Base-by-base conservation (phyloP, 2,797 vertebrate genomes). In the Tokudaia muenninki region DNA sequence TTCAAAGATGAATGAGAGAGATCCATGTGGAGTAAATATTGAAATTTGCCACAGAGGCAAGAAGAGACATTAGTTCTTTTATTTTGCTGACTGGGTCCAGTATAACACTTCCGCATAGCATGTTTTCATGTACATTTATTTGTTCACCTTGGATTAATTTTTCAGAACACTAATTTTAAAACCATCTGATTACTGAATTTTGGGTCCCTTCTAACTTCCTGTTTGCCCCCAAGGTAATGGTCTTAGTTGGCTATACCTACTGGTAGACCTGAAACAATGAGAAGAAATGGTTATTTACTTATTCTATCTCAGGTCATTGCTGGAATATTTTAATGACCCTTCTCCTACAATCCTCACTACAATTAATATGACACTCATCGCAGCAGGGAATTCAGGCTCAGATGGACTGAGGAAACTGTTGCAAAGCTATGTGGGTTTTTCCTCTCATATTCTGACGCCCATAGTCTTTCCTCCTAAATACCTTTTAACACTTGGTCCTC, bases 161-260 rank as follows among this genome's bases (percentile, higher is more conserved):
- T 59, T 63, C 26, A 63, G 26, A 63, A 63, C 10, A 44, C 16
- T 63, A 37, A 44, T 29, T 63, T 61, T 63, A 31, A 44, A 63
- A 44, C 44, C 8, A 4, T 31, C 95, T 92, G 92, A 65, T 92
- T 97, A 95, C 88, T 89, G 80, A 91, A 98, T 98, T 79, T 17
- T 4, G 41, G 9, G 12, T 26, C 4, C 7, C 6, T 26, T 2
- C 37, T 52, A 91, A 47, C 3, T 89, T 92, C 50, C 10, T 65
- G 50, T 52, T 70, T 87, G 5, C 52, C 0, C 55, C 22, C 22
- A 87, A 24, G 1, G 29, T 31, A 29, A 67, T 44, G 11, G 11
- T 11, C 14, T 21, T 4, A 90, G 4, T 92, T 55, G 5, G 17
- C 26, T 79, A 34, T 34, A 6, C 11, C 19, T 79, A 19, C 17